Evolutionary conservation across 2,797 vertebrate genomes (phyloP).

Genomic region (Podargus strigoides): DNA sequence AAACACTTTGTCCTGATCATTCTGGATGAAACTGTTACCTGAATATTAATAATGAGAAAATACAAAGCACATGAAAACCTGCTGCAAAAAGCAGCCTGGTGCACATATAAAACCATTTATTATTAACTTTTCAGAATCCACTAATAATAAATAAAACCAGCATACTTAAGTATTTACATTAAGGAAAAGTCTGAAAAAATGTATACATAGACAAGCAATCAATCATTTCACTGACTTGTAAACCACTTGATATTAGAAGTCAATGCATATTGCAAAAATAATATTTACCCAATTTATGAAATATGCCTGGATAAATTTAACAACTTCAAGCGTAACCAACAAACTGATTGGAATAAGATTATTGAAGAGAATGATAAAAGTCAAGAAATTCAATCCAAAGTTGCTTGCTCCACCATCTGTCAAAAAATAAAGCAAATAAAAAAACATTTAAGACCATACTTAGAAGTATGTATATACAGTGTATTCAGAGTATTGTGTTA

Average conservation of each 20-base stretch:
- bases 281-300: slow-evolving; percentile 99
- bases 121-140: background rate
- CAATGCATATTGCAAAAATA: background rate
- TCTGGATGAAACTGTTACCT: background rate
- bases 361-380: slow-evolving; percentile 99
- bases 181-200: background rate
- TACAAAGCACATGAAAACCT: background rate
- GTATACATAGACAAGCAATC: background rate
- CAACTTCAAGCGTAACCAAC: slow-evolving; percentile 96
- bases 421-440: slow-evolving; percentile 1
- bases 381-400: slow-evolving; percentile 98
- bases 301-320: slow-evolving; percentile 98
- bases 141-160: background rate
- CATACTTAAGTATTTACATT: background rate
- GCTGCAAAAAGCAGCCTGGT: background rate
- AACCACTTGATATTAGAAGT: background rate
- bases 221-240: background rate
- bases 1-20: background rate
- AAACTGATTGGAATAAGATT: slow-evolving; percentile 99
- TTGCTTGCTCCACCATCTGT: slow-evolving; percentile 97
- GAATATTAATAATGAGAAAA: background rate
- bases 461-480: background rate
- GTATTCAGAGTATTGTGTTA: background rate
- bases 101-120: background rate
- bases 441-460: background rate